Conservation (phyloP, 2,113 vertebrate genomes). For the Pluvialis apricaria region DNA sequence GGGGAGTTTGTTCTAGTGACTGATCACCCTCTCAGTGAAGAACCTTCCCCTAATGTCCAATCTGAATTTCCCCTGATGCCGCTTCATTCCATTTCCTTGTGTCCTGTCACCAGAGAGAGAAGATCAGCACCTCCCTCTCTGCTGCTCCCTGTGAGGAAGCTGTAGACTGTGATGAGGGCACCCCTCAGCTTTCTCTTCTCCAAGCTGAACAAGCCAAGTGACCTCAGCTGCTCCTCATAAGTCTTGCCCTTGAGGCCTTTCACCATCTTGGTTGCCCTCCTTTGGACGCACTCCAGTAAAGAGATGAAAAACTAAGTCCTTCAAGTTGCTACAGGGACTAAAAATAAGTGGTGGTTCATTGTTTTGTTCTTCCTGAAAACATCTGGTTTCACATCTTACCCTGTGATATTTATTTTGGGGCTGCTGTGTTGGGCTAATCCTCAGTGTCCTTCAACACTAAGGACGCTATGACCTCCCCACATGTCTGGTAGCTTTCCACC, state of each 20-base stretch:
- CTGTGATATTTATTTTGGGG: neutral
- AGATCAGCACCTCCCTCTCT: neutral
- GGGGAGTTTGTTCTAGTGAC: neutral
- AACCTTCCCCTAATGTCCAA: neutral
- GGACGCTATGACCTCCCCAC: neutral
- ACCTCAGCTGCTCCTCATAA: neutral
- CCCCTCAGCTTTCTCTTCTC: neutral
- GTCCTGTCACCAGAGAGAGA: neutral
- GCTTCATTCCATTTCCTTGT: neutral
- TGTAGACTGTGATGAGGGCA: neutral
- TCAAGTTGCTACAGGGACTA: neutral
- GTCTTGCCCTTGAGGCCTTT: neutral
- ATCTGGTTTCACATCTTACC: neutral
- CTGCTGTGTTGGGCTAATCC: neutral
- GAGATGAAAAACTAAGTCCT: neutral
- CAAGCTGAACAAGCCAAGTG: neutral
- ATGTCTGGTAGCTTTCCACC: neutral
- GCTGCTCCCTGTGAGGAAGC: neutral
- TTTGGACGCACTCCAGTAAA: neutral
- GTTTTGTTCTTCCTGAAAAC: neutral
- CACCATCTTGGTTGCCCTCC: neutral
- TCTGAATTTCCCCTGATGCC: neutral
- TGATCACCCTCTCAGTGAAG: neutral
- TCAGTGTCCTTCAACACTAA: neutral
- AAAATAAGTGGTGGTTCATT: neutral